Evolutionary conservation across 2,797 vertebrate genomes (phyloP), one percentile per base, ranked within the genome.

Genomic region (Anabacerthia variegaticeps): DNA sequence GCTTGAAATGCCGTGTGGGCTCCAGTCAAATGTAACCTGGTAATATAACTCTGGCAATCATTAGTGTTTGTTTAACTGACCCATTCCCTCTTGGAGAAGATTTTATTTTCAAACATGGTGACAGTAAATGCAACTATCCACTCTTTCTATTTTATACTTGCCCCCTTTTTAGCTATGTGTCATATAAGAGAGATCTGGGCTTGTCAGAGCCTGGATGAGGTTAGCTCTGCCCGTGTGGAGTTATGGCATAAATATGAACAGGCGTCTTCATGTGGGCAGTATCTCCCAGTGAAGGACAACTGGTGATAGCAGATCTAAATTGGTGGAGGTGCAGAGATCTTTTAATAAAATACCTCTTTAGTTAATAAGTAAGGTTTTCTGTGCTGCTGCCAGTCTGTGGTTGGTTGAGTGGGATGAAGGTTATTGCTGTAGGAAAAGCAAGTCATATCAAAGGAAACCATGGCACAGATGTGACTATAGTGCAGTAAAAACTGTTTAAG

Each of bases 11-110:
- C 0, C 1, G 23, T 43, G 36, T 84, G 77, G 41, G 36, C 43
- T 76, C 37, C 15, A 79, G 80, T 81, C 91, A 95, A 88, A 96
- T 92, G 67, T 88, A 88, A 82, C 56, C 41, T 52, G 26, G 69
- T 92, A 88, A 48, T 14, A 6, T 49, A 86, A 30, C 49, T 85
- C 48, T 88, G 58, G 43, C 68, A 86, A 69, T 90, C 44, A 37
- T 76, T 46, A 7, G 15, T 81, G 41, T 44, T 90, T 81, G n/a
- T 86, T 69, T 88, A 78, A 56, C 71, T 44, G 73, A 37, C 85
- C 39, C 0, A 0, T 9, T 92, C 58, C 36, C 17, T 76, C 66
- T 75, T 71, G 58, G 51, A 66, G 46, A 43, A 61, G 62, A 37
- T 59, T 68, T 87, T 82, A 41, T 86, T 94, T 95, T 93, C 84